Evolutionary conservation across 1,140 invertebrate species (phyloP), one percentile per base, ranked within the genome.

Genomic region (Drosophila sturtevanti): DNA sequence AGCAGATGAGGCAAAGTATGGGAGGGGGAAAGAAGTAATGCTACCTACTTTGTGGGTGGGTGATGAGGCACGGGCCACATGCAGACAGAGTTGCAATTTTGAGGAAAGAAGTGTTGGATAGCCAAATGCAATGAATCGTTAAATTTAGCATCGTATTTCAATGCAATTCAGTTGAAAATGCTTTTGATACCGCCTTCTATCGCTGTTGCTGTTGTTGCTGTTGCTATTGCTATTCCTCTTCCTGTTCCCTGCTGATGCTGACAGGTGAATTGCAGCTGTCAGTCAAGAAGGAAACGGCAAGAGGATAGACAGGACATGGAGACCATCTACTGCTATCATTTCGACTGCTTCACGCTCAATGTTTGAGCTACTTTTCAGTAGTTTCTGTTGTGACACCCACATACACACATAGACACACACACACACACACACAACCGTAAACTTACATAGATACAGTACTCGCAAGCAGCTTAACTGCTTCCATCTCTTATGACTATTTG

Each of bases 121-220:
- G 51, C 60, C 56, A 79, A 87, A 89, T 87, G 84, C 84, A 87
- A 89, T 87, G 84, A 87, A 87, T 87, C 84, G 84, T 89, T 87
- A 87, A 87, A 89, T 89, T 87, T 87, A 87, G 84, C 84, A 89
- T 87, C 84, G 79, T 77, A 87, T 87, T 87, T 87, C 84, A 87
- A 87, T 87, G 84, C 84, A 80, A 89, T 87, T 84, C 84, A 82
- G 79, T 77, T 63, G 72, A 59, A 66, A 74, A 60, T 71, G 69
- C 69, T 74, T 48, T 10, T 21, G 41, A 16, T 16, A 21, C 41
- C 16, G 41, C 41, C 41, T 48, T 18, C 41, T 16, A 37, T 14
- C 11, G 51, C 22, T 54, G 48, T 31, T 31, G 27, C 27, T 6
- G 27, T n/a, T n/a, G 27, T 35, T 5, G 10, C 10, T 12, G 34